Evolutionary conservation across 1,140 invertebrate genomes (phyloP).

Genomic region (Danaus plexippus): DNA sequence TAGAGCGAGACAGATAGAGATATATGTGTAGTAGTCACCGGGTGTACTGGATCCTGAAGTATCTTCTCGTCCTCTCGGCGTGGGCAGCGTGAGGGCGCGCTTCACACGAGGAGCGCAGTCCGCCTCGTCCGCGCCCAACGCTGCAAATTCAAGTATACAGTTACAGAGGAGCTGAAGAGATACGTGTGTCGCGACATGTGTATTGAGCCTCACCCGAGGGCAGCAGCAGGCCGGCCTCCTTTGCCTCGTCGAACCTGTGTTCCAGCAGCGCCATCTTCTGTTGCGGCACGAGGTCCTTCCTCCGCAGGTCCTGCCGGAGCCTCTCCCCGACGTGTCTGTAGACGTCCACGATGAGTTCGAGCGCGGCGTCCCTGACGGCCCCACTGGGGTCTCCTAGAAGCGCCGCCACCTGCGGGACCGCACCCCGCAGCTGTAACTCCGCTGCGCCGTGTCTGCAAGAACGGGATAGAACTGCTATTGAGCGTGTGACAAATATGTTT

Average conservation of each 20-base stretch:
- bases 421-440: conserved; percentile 83
- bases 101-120: conserved; percentile 50
- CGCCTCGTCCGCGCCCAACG: conserved; percentile 39
- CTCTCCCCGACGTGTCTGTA: conserved; percentile 91
- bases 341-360: conserved; percentile 89
- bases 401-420: conserved; percentile 87
- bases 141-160: no score
- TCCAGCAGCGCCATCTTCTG: conserved; percentile 85
- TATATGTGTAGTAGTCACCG: conserved; percentile 36
- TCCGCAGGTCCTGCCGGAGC: conserved; percentile 85
- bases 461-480: conserved; percentile 4
- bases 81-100: conserved; percentile 41
- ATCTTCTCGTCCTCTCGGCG: conserved; percentile 43
- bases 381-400: conserved; percentile 91
- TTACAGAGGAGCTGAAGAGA: no score
- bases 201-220: conserved; percentile 76
- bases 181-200: no score
- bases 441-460: conserved; percentile 83
- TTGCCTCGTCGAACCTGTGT: conserved; percentile 90
- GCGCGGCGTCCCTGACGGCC: conserved; percentile 88
- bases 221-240: conserved; percentile 83
- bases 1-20: conserved; percentile 24
- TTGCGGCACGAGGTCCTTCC: conserved; percentile 84
- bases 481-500: no score
- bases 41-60: conserved; percentile 51